Evolutionary conservation across 2,797 vertebrate species (phyloP).

Genomic region (Bucorvus abyssinicus): DNA sequence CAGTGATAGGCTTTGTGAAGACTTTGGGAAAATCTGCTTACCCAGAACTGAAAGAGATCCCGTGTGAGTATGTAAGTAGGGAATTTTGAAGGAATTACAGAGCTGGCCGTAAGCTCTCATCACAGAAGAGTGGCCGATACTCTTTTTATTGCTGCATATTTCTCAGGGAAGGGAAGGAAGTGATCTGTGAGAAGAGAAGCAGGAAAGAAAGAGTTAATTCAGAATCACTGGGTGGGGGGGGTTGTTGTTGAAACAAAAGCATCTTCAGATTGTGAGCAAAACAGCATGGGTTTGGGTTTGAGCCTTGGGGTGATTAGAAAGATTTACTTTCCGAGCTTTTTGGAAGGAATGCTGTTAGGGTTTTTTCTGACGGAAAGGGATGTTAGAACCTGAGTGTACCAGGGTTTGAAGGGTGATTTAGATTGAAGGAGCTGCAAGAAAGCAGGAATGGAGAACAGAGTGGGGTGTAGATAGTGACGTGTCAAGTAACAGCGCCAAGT

Average conservation of each 20-base stretch:
- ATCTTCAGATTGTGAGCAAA: background rate
- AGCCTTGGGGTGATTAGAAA: background rate
- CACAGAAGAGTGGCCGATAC: background rate
- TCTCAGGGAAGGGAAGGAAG: background rate
- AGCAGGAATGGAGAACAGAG: background rate
- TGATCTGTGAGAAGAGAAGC: background rate
- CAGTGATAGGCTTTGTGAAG: constrained; percentile 7
- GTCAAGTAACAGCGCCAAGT: background rate
- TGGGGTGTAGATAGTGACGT: background rate
- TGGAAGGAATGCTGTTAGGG: background rate
- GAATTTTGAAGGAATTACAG: background rate
- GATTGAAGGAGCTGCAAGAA: background rate
- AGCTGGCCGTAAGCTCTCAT: background rate
- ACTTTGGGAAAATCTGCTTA: background rate
- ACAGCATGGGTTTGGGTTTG: background rate
- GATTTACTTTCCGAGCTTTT: background rate
- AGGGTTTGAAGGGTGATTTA: background rate
- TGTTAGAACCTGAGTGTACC: background rate
- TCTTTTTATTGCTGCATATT: background rate
- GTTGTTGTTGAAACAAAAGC: background rate
- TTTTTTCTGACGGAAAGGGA: background rate
- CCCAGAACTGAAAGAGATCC: background rate
- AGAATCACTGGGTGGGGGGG: background rate
- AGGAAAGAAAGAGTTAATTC: background rate
- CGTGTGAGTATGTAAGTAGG: background rate